These are phyloP conservation scores for Centropus unirufus DNA, from an alignment of 2,113 vertebrate species.

Conservation along the genomic window DNA sequence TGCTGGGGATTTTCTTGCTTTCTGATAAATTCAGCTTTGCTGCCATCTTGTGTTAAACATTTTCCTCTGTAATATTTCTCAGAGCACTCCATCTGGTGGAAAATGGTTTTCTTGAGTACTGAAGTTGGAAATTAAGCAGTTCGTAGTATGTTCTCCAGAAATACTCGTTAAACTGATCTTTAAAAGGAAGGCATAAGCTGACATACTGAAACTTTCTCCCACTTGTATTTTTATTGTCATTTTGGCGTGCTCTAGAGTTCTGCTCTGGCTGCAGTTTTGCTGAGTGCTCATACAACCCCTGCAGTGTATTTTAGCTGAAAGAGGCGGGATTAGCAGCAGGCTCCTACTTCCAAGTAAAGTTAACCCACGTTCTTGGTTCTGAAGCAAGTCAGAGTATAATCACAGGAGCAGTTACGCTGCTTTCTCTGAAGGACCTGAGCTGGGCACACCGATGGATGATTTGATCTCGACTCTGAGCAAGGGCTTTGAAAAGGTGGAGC, in stretches of 20 bases:
- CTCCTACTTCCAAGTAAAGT: not conserved
- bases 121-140: not conserved
- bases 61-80: not conserved
- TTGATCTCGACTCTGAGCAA: not conserved
- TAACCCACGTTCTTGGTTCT: not conserved
- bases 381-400: not conserved
- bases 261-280: not conserved
- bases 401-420: not conserved
- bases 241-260: not conserved
- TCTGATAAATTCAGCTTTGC: slow-evolving; percentile 52
- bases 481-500: not conserved
- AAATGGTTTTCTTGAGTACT: not conserved
- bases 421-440: not conserved
- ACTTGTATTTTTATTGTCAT: not conserved
- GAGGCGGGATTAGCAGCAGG: not conserved
- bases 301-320: not conserved
- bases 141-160: not conserved
- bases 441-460: not conserved
- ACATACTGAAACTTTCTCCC: not conserved
- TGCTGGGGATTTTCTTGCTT: not conserved
- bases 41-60: slow-evolving; percentile 75
- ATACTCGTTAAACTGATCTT: not conserved
- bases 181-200: not conserved
- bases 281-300: not conserved
- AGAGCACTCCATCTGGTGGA: not conserved